Evolutionary conservation across 2,888 invertebrate genomes (phyloP).

Genomic region (Ornithoptera alexandrae): DNA sequence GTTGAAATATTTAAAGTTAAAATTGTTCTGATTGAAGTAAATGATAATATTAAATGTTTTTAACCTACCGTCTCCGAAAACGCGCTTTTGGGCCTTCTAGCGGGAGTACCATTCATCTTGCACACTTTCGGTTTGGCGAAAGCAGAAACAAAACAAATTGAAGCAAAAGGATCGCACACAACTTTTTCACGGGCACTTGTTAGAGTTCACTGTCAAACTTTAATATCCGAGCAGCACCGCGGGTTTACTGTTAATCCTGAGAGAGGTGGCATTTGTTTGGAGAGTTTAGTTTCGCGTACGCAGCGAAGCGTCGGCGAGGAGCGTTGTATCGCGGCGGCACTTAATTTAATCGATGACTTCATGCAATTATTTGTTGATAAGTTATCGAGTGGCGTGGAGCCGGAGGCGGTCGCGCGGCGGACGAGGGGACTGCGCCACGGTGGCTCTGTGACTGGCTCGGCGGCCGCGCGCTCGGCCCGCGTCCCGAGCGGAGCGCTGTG

Average conservation of each 20-base stretch:
- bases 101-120: constrained; percentile 75
- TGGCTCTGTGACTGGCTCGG: constrained; percentile 56
- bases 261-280: constrained; percentile 32
- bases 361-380: constrained; percentile 73
- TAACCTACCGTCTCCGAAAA: constrained; percentile 72
- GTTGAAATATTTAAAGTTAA: background rate
- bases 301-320: constrained; percentile 31
- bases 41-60: constrained; percentile 17
- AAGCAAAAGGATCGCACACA: constrained; percentile 60
- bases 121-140: constrained; percentile 40
- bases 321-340: constrained; percentile 41
- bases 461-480: constrained; percentile 33
- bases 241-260: constrained; percentile 38
- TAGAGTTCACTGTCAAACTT: constrained; percentile 63
- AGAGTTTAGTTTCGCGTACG: constrained; percentile 23
- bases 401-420: constrained; percentile 42
- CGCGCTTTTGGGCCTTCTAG: constrained; percentile 72
- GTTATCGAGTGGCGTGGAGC: constrained; percentile 58
- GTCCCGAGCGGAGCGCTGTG: constrained; percentile 42
- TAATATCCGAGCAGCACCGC: constrained; percentile 42
- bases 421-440: constrained; percentile 55
- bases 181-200: constrained; percentile 75
- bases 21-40: constrained; percentile 7
- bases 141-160: constrained; percentile 57
- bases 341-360: constrained; percentile 76